Percentiles rank a stretch among this genome's conserved stretches.
phyloP scores from a whole-genome alignment of 2,797 vertebrate genomes.

The Eupleurogrammus muticus region DNA sequence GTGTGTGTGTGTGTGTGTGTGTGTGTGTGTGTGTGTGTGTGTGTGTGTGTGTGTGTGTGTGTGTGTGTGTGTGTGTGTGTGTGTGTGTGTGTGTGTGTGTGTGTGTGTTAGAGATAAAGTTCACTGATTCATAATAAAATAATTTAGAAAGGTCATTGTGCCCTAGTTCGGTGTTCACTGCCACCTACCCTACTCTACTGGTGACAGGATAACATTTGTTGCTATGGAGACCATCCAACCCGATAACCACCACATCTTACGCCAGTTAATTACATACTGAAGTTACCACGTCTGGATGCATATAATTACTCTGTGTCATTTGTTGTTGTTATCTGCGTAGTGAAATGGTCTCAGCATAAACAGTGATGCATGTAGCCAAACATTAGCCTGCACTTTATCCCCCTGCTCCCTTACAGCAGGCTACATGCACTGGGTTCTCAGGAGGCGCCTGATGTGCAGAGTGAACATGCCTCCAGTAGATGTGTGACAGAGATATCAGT shows the following conservation, averaged over 20 bases:
- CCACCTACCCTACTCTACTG: background rate
- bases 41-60: background rate
- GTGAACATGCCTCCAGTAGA: too few relatives aligned
- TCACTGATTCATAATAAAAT: background rate
- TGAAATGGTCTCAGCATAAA: conserved; percentile 1
- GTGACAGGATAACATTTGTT: conserved; percentile 25
- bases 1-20: conserved; percentile 8
- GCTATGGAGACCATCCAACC: conserved; percentile 39
- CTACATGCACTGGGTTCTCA: too few relatives aligned
- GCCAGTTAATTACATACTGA: conserved; percentile 21
- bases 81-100: background rate
- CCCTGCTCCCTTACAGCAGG: too few relatives aligned
- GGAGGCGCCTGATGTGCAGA: too few relatives aligned
- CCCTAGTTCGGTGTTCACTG: background rate
- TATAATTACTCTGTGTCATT: conserved; percentile 22
- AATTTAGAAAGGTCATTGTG: background rate
- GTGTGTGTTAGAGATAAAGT: background rate
- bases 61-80: background rate
- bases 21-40: conserved; percentile 9
- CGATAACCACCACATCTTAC: conserved; percentile 3
- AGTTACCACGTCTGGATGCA: conserved; percentile 14
- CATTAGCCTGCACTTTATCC: background rate
- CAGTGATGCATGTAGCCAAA: background rate
- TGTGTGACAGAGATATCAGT: too few relatives aligned
- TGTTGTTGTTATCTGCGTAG: conserved; percentile 5